A percentile compares a stretch with the other conserved stretches of the same genome.
These are phyloP conservation scores for Pomacea canaliculata DNA, from an alignment of 2,888 invertebrate genomes.

Conservation along the genomic window DNA sequence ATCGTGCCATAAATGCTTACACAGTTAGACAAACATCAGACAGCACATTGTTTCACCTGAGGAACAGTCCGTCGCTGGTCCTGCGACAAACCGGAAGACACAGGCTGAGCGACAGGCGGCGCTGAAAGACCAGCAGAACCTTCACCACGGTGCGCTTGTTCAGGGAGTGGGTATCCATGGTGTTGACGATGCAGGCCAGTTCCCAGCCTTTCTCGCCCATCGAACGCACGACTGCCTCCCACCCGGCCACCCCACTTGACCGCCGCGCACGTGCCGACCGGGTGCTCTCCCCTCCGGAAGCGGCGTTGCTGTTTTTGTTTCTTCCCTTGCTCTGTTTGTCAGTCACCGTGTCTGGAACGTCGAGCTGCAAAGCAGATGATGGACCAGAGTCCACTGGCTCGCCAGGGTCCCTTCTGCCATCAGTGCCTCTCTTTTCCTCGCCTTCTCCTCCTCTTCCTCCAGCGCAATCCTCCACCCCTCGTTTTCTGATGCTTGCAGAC, in stretches of 20 bases:
- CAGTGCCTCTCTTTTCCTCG: background rate
- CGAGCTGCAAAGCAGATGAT: background rate
- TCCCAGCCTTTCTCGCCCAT: slow-evolving; percentile 62
- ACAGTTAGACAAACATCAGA: too few relatives aligned
- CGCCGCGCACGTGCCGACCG: slow-evolving; percentile 32
- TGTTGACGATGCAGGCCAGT: slow-evolving; percentile 49
- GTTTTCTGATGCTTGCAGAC: background rate
- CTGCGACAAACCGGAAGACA: slow-evolving; percentile 1
- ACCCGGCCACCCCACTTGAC: slow-evolving; percentile 37
- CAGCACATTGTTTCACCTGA: slow-evolving; percentile 4
- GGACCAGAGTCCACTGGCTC: background rate
- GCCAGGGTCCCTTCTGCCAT: background rate
- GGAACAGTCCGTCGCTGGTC: slow-evolving; percentile 15
- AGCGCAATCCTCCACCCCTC: background rate
- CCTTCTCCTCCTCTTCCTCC: background rate
- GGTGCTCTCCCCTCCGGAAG: background rate
- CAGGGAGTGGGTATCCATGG: slow-evolving; percentile 37
- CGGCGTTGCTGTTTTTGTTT: background rate
- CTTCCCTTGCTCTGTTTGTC: background rate
- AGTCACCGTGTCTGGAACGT: background rate
- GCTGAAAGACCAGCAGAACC: slow-evolving; percentile 47
- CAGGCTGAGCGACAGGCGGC: slow-evolving; percentile 21
- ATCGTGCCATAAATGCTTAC: too few relatives aligned
- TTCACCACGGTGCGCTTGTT: slow-evolving; percentile 32
- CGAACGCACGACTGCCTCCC: slow-evolving; percentile 55